Evolutionary conservation across 2,888 invertebrate genomes (phyloP), one percentile per base, ranked within the genome.

Genomic region (Drosophila nr. perissopoda): DNA sequence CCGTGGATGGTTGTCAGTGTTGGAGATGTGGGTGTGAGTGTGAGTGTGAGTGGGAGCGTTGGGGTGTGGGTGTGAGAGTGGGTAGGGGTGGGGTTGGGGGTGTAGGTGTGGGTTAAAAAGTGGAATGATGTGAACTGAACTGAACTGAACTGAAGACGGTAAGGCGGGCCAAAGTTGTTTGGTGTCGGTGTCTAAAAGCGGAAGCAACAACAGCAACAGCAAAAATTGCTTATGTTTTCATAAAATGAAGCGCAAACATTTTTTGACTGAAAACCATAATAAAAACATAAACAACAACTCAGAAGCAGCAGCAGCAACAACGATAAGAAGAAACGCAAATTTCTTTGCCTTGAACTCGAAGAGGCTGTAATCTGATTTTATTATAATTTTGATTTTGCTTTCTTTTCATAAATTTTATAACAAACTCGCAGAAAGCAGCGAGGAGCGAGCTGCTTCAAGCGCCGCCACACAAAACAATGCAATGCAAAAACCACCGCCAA

Each of bases 321-420:
- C 46, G 46, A 46, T 46, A 46, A 46, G 46, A 25, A 25, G 16
- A 48, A 65, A 70, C 34, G n/a, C 31, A 48, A 68, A 70, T 70
- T 70, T 57, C 58, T 53, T 69, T 67, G 52, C 67, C 70, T 64
- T 53, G 70, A 75, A 72, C 69, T 65, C 58, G 42, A 79, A 86
- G 79, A 65, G 84, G 82, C 90, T 88, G 88, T 91, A 91, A 87
- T 87, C 86, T 80, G 91, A 87, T 86, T 86, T 86, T 88, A 91
- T 91, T 86, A 91, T 87, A 88, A 90, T 87, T 91, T 87, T 87
- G 91, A 86, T 87, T 87, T 91, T 82, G 91, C 91, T 88, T 88
- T 91, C 90, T 91, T 87, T 91, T 87, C 87, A 87, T 91, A 87
- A 91, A 87, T 91, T 91, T 89, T 90, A 91, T 88, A 87, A 91